These are phyloP conservation scores for Busseola fusca DNA, from an alignment of 2,888 invertebrate species.

Conservation along the genomic window DNA sequence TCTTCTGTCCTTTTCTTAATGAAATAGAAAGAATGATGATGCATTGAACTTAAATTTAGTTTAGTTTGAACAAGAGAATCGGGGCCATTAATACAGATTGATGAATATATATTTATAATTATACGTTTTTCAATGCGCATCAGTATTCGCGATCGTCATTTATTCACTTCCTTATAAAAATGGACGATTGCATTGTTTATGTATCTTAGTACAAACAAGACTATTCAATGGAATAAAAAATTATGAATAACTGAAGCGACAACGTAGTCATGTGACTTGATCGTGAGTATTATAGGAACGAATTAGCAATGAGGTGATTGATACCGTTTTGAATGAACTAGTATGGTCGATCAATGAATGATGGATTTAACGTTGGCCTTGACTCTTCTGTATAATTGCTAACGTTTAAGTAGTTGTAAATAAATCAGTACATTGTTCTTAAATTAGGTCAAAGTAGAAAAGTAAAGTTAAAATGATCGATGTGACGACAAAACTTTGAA, in stretches of 20 bases:
- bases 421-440: slow-evolving; percentile 3
- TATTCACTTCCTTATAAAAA: slow-evolving; percentile 25
- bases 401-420: neutral
- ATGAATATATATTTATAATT: neutral
- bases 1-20: too few species aligned
- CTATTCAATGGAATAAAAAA: slow-evolving; percentile 29
- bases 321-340: slow-evolving; percentile 22
- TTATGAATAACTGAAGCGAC: slow-evolving; percentile 33
- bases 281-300: slow-evolving; percentile 19
- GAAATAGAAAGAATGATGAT: too few species aligned
- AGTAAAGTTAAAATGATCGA: neutral
- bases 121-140: slow-evolving; percentile 2
- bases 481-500: neutral
- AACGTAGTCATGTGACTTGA: neutral
- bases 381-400: too few species aligned
- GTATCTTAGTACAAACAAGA: slow-evolving; percentile 1
- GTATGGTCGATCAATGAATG: slow-evolving; percentile 51
- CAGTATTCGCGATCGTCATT: neutral
- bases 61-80: too few species aligned
- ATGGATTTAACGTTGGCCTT: slow-evolving; percentile 39
- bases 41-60: too few species aligned
- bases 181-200: slow-evolving; percentile 13
- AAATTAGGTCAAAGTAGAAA: slow-evolving; percentile 7
- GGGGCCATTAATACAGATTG: neutral
- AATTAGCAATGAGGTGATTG: slow-evolving; percentile 40